Conservation (phyloP, 2,113 vertebrate species). For the Plecturocebus donacophilus region DNA sequence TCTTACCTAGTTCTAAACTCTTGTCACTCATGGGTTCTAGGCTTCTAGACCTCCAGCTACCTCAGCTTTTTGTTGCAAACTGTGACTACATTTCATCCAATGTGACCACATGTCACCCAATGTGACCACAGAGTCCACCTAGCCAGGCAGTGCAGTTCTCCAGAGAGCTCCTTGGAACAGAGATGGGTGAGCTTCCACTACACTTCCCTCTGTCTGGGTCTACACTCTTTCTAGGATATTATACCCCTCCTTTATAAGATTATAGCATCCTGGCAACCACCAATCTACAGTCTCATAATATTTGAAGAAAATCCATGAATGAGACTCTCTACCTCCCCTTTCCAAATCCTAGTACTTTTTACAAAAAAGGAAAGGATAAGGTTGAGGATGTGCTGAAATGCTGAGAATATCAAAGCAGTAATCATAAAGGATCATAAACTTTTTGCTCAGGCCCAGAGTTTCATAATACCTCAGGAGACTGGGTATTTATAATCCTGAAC, state of each 20-base stretch:
- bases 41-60: not conserved
- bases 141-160: not conserved
- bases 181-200: not conserved
- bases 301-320: slow-evolving; percentile 7
- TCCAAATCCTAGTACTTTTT: not conserved
- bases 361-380: not conserved
- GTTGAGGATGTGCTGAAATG: not conserved
- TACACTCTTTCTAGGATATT: not conserved
- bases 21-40: not conserved
- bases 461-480: not conserved
- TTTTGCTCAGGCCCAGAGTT: not conserved
- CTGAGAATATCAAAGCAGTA: not conserved
- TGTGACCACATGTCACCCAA: not conserved
- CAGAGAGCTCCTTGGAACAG: not conserved
- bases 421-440: not conserved
- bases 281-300: not conserved
- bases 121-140: not conserved
- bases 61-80: not conserved
- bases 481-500: not conserved
- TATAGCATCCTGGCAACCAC: not conserved
- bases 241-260: not conserved
- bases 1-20: not conserved
- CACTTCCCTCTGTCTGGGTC: not conserved
- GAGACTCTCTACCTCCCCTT: not conserved
- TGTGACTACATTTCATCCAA: not conserved